These are phyloP conservation scores for Latheticus oryzae DNA, from an alignment of 2,888 invertebrate species.

Conservation along the genomic window DNA sequence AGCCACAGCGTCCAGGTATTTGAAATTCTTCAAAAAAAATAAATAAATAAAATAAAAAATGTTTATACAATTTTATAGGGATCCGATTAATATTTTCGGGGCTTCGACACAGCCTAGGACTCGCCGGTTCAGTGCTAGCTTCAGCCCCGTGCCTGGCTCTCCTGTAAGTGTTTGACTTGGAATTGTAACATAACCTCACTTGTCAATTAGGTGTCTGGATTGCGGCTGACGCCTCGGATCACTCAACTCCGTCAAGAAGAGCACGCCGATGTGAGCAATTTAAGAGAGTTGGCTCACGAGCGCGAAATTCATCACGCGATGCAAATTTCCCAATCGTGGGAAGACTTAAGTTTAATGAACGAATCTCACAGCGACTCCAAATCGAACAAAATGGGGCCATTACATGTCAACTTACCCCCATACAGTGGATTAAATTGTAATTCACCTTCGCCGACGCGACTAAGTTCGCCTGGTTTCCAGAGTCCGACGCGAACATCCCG, in stretches of 20 bases:
- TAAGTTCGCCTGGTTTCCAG: constrained; percentile 61
- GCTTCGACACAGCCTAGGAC: constrained; percentile 71
- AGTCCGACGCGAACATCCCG: constrained; percentile 79
- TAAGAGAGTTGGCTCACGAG: constrained; percentile 91
- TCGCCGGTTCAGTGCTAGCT: constrained; percentile 90
- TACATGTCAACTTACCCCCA: constrained; percentile 67
- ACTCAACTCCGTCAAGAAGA: constrained; percentile 90
- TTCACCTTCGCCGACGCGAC: constrained; percentile 63
- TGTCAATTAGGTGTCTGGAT: constrained; percentile 66
- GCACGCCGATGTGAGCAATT: constrained; percentile 83
- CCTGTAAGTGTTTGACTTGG: constrained; percentile 61
- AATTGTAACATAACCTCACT: constrained; percentile 8
- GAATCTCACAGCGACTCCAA: constrained; percentile 67
- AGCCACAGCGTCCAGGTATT: constrained; percentile 76
- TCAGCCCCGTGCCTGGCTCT: constrained; percentile 73
- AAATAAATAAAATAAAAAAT: too few species aligned
- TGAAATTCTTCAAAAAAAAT: too few species aligned
- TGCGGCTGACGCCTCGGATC: constrained; percentile 84
- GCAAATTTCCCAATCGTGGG: constrained; percentile 96
- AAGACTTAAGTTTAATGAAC: constrained; percentile 83
- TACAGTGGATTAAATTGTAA: constrained; percentile 59
- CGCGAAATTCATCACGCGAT: constrained; percentile 90
- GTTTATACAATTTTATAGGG: constrained; percentile 66
- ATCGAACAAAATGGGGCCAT: constrained; percentile 60
- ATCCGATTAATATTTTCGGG: constrained; percentile 77